Conservation (phyloP, 2,888 invertebrate species). For the Caradrina clavipalpis region DNA sequence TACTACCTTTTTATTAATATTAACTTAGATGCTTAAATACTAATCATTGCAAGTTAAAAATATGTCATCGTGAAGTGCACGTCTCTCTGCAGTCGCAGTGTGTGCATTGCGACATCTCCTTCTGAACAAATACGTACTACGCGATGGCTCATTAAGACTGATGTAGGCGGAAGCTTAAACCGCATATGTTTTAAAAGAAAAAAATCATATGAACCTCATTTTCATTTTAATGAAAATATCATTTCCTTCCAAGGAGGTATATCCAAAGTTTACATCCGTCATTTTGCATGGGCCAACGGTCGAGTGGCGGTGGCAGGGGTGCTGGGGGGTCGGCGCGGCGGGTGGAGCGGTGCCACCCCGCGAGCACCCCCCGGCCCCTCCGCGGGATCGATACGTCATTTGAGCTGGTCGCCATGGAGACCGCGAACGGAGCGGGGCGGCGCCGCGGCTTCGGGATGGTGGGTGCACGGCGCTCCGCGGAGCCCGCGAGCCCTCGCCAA, state of each 20-base stretch:
- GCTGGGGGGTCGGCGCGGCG: constrained; percentile 83
- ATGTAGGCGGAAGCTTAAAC: constrained; percentile 38
- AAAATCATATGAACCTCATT: constrained; percentile 83
- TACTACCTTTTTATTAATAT: constrained; percentile 8
- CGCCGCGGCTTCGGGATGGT: constrained; percentile 86
- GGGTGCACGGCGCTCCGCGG: constrained; percentile 85
- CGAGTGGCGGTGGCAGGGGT: constrained; percentile 87
- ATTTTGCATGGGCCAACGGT: constrained; percentile 91
- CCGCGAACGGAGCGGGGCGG: constrained; percentile 90
- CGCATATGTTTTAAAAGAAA: constrained; percentile 64
- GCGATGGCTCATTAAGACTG: constrained; percentile 38
- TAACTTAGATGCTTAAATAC: not conserved
- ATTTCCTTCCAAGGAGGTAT: constrained; percentile 90
- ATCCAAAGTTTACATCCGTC: constrained; percentile 91
- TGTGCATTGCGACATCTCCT: constrained; percentile 20
- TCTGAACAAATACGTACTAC: constrained; percentile 27
- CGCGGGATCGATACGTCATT: constrained; percentile 91
- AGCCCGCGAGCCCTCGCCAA: constrained; percentile 78
- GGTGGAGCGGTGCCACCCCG: constrained; percentile 89
- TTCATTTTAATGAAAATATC: constrained; percentile 90
- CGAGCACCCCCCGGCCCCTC: constrained; percentile 80
- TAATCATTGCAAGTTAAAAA: constrained; percentile 13
- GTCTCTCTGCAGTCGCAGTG: constrained; percentile 17
- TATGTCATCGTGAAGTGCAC: constrained; percentile 9
- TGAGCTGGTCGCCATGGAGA: constrained; percentile 91